phyloP scores from a whole-genome alignment of 1,140 invertebrate genomes.

The Drosophila athabasca region DNA sequence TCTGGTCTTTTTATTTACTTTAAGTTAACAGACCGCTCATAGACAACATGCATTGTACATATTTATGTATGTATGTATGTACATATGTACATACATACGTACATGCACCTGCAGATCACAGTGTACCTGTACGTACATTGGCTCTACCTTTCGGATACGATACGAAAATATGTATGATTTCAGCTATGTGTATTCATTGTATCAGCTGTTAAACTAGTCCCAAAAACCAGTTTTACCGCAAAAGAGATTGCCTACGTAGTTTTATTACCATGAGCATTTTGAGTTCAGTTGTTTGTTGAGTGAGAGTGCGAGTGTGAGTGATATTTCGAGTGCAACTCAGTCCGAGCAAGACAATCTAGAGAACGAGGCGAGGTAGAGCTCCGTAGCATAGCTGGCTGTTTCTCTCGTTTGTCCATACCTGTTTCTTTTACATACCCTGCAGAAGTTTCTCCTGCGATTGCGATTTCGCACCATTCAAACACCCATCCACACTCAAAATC shows the following conservation, averaged over 20 bases:
- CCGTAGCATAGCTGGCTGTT: too few relatives aligned
- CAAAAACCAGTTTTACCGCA: conserved; percentile 49
- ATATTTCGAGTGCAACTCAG: too few relatives aligned
- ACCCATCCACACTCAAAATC: too few relatives aligned
- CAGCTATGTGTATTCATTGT: conserved; percentile 33
- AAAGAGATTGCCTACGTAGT: conserved; percentile 42
- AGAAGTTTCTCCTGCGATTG: too few relatives aligned
- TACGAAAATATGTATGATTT: conserved; percentile 2
- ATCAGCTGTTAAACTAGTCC: conserved; percentile 60
- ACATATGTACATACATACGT: conserved; percentile 13
- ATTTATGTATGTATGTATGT: conserved; percentile 11
- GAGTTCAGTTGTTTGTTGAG: neutral
- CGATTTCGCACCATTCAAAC: too few relatives aligned
- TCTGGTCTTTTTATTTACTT: conserved; percentile 67
- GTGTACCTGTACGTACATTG: conserved; percentile 40
- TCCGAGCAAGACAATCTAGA: too few relatives aligned
- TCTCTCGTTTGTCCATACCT: too few relatives aligned
- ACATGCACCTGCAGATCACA: conserved; percentile 68
- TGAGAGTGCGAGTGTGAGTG: too few relatives aligned
- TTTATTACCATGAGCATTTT: conserved; percentile 15
- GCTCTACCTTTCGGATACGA: conserved; percentile 37
- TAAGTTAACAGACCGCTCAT: conserved; percentile 66
- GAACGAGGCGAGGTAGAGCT: too few relatives aligned
- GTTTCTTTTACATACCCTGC: too few relatives aligned
- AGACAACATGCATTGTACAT: conserved; percentile 38